Evolutionary conservation across 1,140 invertebrate genomes (phyloP), one percentile per base, ranked within the genome.

Genomic region (Macrostomum lignano): DNA sequence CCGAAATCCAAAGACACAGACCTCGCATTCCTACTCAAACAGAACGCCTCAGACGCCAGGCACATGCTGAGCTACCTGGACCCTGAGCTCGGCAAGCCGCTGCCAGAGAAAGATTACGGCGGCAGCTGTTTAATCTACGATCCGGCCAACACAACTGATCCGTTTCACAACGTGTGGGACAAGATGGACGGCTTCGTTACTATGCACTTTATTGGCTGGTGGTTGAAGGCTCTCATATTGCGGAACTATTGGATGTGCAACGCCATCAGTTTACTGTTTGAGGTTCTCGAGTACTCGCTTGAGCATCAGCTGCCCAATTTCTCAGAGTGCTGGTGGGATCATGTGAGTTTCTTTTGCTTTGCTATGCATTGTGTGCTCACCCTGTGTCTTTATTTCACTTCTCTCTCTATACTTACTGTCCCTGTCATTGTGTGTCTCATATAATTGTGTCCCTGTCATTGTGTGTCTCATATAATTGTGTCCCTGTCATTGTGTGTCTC

Each of bases 311-410:
- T 68, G 15, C 66, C 66, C 11, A 68, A 68, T 49, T 68, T 68
- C 44, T 61, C 58, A 36, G 66, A 68, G 46, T 68, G 66, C 40
- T 68, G 66, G 66, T 68, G 65, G 65, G 66, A 67, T 46, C 65
- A 67, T 55, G 62, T 66, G 44, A 59, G 58, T 57, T 13, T 7
- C 25, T 11, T n/a, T n/a, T n/a, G 20, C 17, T 25, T 13, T 9
- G 13, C 29, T 15, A 37, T n/a, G n/a, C n/a, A n/a, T n/a, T n/a
- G n/a, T n/a, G n/a, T n/a, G n/a, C n/a, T n/a, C n/a, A n/a, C n/a
- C n/a, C n/a, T n/a, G n/a, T n/a, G n/a, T n/a, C n/a, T n/a, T n/a
- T n/a, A n/a, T n/a, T n/a, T n/a, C n/a, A n/a, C n/a, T n/a, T n/a
- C n/a, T n/a, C n/a, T n/a, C n/a, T n/a, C n/a, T n/a, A n/a, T n/a